Conservation (phyloP, 2,113 vertebrate genomes). For the Enhydra lutris region DNA sequence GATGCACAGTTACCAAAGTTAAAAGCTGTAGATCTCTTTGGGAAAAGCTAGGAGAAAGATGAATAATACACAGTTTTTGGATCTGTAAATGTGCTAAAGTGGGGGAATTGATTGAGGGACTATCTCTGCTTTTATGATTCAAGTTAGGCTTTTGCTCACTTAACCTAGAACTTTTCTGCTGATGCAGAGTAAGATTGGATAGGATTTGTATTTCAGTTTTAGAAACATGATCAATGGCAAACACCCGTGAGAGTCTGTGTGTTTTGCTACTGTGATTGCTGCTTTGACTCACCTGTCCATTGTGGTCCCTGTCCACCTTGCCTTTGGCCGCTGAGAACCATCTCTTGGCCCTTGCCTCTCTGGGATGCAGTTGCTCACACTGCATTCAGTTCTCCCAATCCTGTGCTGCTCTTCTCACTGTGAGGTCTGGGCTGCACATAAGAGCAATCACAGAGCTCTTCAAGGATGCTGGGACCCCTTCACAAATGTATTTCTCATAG, state of each 20-base stretch:
- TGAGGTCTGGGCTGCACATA: neutral
- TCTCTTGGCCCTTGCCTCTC: neutral
- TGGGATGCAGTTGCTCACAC: neutral
- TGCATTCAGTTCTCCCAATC: neutral
- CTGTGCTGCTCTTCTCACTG: neutral
- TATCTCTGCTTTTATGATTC: neutral
- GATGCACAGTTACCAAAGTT: neutral
- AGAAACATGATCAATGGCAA: neutral
- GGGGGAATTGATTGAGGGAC: neutral
- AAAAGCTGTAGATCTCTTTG: neutral
- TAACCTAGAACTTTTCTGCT: neutral
- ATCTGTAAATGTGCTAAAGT: neutral
- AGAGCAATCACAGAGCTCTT: neutral
- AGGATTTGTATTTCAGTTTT: neutral
- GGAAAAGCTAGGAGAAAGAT: neutral
- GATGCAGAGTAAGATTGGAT: neutral
- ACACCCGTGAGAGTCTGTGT: neutral
- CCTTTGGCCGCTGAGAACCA: neutral
- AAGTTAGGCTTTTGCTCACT: neutral
- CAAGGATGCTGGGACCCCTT: neutral
- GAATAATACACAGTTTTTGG: neutral
- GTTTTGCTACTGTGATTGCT: neutral
- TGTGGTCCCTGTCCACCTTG: neutral
- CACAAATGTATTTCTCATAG: neutral
- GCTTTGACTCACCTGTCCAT: neutral